Conservation (phyloP, 2,888 invertebrate species). For the Rosalia funebris region DNA sequence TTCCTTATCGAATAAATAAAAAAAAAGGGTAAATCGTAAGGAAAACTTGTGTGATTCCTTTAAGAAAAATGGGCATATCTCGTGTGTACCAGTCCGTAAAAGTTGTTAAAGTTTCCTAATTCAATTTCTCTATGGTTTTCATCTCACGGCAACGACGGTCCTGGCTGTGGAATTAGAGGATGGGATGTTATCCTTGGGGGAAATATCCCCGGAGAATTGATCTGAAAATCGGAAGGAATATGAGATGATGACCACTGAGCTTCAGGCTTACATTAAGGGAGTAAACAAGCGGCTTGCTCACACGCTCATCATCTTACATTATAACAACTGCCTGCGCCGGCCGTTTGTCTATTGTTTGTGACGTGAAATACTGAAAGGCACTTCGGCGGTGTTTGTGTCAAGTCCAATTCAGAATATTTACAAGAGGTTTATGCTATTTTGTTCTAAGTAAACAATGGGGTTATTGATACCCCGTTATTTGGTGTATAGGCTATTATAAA, state of each 20-base stretch:
- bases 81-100: slow-evolving; percentile 28
- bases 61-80: slow-evolving; percentile 23
- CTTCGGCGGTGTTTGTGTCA: not conserved
- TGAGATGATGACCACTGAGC: slow-evolving; percentile 42
- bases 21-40: slow-evolving; percentile 9
- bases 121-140: slow-evolving; percentile 29
- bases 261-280: slow-evolving; percentile 36
- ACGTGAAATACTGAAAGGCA: slow-evolving; percentile 2
- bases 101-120: slow-evolving; percentile 35
- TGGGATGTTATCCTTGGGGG: slow-evolving; percentile 25
- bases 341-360: slow-evolving; percentile 6
- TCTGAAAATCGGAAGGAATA: slow-evolving; percentile 43
- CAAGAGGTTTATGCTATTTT: too few relatives aligned
- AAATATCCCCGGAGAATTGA: slow-evolving; percentile 39
- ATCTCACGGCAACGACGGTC: slow-evolving; percentile 21
- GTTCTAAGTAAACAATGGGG: too few relatives aligned
- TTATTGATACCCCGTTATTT: not conserved
- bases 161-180: slow-evolving; percentile 20
- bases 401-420: slow-evolving; percentile 2
- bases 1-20: not conserved
- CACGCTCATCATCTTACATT: slow-evolving; percentile 25
- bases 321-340: not conserved
- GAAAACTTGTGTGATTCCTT: slow-evolving; percentile 16
- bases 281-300: slow-evolving; percentile 39
- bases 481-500: too few relatives aligned